Base-by-base conservation (phyloP, 2,888 invertebrate species). In the Sphaeridia pumilis region DNA sequence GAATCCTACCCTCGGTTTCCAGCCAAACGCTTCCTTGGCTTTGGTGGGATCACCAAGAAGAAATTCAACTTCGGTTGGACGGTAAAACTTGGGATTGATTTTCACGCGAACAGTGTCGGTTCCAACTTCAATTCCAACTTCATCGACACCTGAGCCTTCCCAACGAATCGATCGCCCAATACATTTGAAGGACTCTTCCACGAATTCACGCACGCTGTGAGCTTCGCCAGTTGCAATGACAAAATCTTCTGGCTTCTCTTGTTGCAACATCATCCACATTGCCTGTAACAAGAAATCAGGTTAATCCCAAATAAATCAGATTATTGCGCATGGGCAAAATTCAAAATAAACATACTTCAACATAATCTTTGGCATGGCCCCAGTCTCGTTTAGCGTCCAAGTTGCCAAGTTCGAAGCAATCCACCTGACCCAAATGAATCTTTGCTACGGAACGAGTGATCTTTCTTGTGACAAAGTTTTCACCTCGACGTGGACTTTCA, bases 191-290 rank as follows among this genome's bases (percentile, higher is more conserved):
- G 95, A 80, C 31, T 79, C 79, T 71, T 92, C 92, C 0, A 98
- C 92, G 74, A 99, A 99, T 72, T 97, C 92, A 12, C 89, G 76
- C 0, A 98, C 97, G 70, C 89, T 94, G 72, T 93, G 93, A 14
- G 84, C 80, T 70, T 90, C 87, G 0, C 94, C 94, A 0, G 94
- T 94, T 4, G 98, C 93, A 65, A 99, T 90, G 4, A 99, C 97
- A 75, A 84, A 97, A 74, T 99, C 98, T 48, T 94, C 87, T 0
- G 98, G 87, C 31, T 74, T 71, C 0, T 89, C 82, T 68, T 86
- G 84, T 70, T 99, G 98, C 17, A 99, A 76, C 90, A 99, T 99
- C 70, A 93, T 73, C 95, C 97, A 99, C 98, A 99, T 99, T 1
- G 95, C 98, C 84, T 89, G 69, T 7, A 63, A 56, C 50, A 49